Base-by-base conservation (phyloP, 2,113 vertebrate species). In the Silurus meridionalis region DNA sequence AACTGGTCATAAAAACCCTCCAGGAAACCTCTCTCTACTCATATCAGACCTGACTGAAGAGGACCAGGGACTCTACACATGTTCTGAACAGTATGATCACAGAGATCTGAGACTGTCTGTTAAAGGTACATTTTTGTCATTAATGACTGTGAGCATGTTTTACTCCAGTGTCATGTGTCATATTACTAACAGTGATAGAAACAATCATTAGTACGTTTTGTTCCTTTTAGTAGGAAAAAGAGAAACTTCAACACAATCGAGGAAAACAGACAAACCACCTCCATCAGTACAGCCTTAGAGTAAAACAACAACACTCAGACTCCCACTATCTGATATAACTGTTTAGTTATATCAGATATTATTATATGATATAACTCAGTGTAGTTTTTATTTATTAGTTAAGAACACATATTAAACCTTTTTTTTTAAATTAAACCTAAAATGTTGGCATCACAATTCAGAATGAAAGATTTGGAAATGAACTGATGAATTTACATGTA, bases 1-100 rank as follows among this genome's bases (percentile, higher is more conserved):
- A 37, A 37, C 28, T 37, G 28, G 28, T 37, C 28, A 37, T 37
- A 37, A 37, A 37, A 37, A 37, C 28, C 28, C 28, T 37, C 28
- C 2, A 37, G 28, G 28, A 37, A 37, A 37, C 28, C 28, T 37
- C 28, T 37, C 28, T 37, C 28, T 37, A 37, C 28, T 37, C 28
- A 37, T 37, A 37, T 37, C 28, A 37, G 28, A 57, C 55, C 55
- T 57, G 55, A 57, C 55, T 57, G 55, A 60, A 60, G 58, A 60
- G 58, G 58, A 60, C 58, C 58, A 66, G n/a, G 10, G 66, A 46
- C 1, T 46, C n/a, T 78, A 78, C 15, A 79, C 74, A 63, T 78
- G 84, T 79, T 66, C 60, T 64, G 74, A 15, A 17, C 74, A 85
- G 61, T n/a, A 57, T 8, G 72, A 85, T n/a, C 19, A 60, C n/a